Percentiles rank a stretch among this genome's conserved stretches.
Evolutionary conservation across 2,797 vertebrate species (phyloP).

Genomic region (Danio jaintianensis): DNA sequence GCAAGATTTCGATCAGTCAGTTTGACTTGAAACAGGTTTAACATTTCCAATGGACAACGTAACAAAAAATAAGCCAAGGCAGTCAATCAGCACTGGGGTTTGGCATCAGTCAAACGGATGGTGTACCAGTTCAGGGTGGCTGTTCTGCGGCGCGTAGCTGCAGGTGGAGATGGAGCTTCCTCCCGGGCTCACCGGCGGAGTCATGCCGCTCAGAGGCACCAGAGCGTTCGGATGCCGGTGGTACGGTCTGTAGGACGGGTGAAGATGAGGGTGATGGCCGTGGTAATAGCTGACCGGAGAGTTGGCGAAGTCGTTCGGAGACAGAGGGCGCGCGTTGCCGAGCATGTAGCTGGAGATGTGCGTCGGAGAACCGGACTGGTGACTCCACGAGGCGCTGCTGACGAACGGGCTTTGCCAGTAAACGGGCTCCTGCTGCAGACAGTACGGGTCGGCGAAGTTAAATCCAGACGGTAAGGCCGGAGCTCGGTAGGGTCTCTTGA

Average conservation of each 20-base stretch:
- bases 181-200: slow-evolving; percentile 71
- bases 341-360: slow-evolving; percentile 55
- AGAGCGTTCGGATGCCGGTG: slow-evolving; percentile 66
- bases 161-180: slow-evolving; percentile 58
- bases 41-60: not conserved
- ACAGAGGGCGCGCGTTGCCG: slow-evolving; percentile 61
- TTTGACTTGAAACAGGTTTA: not conserved
- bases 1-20: not conserved
- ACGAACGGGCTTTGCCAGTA: slow-evolving; percentile 67
- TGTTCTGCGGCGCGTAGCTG: slow-evolving; percentile 64
- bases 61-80: not conserved
- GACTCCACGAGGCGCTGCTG: slow-evolving; percentile 62
- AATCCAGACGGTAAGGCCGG: slow-evolving; percentile 33
- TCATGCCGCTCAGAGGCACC: slow-evolving; percentile 69
- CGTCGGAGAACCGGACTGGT: slow-evolving; percentile 57
- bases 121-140: slow-evolving; percentile 41
- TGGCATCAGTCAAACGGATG: slow-evolving; percentile 22
- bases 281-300: slow-evolving; percentile 66
- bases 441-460: slow-evolving; percentile 57
- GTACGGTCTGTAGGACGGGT: slow-evolving; percentile 67
- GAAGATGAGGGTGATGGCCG: slow-evolving; percentile 58
- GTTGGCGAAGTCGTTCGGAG: slow-evolving; percentile 61
- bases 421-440: slow-evolving; percentile 59
- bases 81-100: too few species aligned
- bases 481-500: slow-evolving; percentile 62